Percentiles rank a stretch among this genome's conserved stretches.
Conservation (phyloP, 2,797 vertebrate species). For the Protosalanx chinensis region DNA sequence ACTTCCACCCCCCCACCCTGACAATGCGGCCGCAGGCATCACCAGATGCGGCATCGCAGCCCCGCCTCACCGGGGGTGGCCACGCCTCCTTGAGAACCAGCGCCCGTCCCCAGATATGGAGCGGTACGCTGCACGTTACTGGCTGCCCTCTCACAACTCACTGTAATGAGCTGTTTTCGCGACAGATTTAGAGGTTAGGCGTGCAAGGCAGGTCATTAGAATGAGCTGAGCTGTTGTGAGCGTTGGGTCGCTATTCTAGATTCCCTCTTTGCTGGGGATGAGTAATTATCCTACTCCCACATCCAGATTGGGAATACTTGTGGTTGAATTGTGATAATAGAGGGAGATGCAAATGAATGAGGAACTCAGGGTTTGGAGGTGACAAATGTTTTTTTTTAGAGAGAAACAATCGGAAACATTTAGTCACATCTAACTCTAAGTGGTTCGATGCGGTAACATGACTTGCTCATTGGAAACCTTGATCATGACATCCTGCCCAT, state of each 20-base stretch:
- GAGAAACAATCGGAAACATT: neutral
- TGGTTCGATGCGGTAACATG: neutral
- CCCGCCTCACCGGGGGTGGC: conserved; percentile 50
- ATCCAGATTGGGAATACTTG: conserved; percentile 44
- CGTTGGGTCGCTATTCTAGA: conserved; percentile 50
- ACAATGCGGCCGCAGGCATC: conserved; percentile 59
- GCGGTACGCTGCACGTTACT: conserved; percentile 65
- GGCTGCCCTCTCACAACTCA: conserved; percentile 69
- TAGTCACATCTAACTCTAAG: too few species aligned
- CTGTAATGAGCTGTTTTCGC: conserved; percentile 67
- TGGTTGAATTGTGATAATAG: conserved; percentile 18
- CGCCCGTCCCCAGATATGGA: conserved; percentile 65
- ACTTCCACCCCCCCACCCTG: conserved; percentile 16
- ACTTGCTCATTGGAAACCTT: neutral
- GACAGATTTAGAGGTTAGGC: conserved; percentile 71
- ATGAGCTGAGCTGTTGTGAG: conserved; percentile 52
- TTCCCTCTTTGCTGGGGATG: conserved; percentile 57
- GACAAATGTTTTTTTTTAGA: neutral
- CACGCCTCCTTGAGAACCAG: conserved; percentile 58
- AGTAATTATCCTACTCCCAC: conserved; percentile 53
- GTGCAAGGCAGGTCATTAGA: conserved; percentile 69
- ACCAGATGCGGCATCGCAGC: conserved; percentile 64
- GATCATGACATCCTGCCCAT: neutral
- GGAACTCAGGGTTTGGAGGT: neutral
- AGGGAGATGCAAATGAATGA: conserved; percentile 12